Conservation (phyloP, 2,113 vertebrate species). For the cattle (Bos taurus) region ARS-UCD2.0 NC_037357.1:56064501-56065000, state of each 20-base stretch:
- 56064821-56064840: constrained; percentile 46
- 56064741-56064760: constrained; percentile 65
- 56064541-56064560: constrained; percentile 37
- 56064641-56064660: constrained; percentile 52
- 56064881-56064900: constrained; percentile 43
- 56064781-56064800: constrained; percentile 68
- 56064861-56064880: constrained; percentile 40
- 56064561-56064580: constrained; percentile 66
- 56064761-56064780: constrained; percentile 61
- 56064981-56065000: constrained; percentile 37
- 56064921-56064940: not conserved
- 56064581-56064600: constrained; percentile 68
- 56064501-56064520: constrained; percentile 8
- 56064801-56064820: constrained; percentile 60
- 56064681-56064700: constrained; percentile 73
- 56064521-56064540: constrained; percentile 52
- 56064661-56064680: constrained; percentile 68
- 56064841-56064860: constrained; percentile 32
- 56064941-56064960: not conserved
- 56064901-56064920: constrained; percentile 7
- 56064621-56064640: constrained; percentile 70
- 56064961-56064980: not conserved
- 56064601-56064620: constrained; percentile 72
- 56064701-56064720: constrained; percentile 55
- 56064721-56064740: constrained; percentile 71